Conservation (phyloP, 1,140 invertebrate species). For the Yoshiicerus persimilis region DNA sequence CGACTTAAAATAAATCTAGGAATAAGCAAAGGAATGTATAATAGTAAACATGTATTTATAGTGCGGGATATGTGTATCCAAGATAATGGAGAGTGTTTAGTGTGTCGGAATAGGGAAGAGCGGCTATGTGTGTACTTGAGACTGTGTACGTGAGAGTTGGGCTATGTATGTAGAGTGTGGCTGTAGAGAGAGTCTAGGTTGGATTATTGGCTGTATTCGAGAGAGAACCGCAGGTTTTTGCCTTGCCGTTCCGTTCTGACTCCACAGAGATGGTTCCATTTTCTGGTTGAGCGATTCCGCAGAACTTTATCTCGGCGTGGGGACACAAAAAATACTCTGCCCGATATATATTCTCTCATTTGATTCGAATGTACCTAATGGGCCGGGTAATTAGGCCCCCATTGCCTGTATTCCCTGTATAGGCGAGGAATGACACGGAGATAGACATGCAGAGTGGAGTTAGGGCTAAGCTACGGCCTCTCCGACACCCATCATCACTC, state of each 20-base stretch:
- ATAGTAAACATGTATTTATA: too few species aligned
- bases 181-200: not conserved
- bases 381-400: conserved; percentile 45
- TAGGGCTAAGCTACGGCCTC: not conserved
- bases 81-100: not conserved
- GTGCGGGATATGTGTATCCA: not conserved
- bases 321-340: conserved; percentile 47
- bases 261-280: conserved; percentile 46
- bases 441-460: not conserved
- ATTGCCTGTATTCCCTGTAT: conserved; percentile 30
- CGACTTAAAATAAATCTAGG: too few species aligned
- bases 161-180: not conserved
- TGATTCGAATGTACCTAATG: conserved; percentile 48
- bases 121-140: not conserved
- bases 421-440: not conserved
- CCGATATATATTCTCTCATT: conserved; percentile 49
- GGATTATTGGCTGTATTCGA: not conserved
- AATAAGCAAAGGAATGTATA: too few species aligned
- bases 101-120: not conserved
- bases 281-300: conserved; percentile 48
- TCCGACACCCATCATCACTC: conserved; percentile 38
- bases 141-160: not conserved
- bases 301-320: conserved; percentile 48
- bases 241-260: not conserved
- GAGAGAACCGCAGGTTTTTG: conserved; percentile 30